phyloP scores from a whole-genome alignment of 2,113 vertebrate genomes.

The Thymallus thymallus region DNA sequence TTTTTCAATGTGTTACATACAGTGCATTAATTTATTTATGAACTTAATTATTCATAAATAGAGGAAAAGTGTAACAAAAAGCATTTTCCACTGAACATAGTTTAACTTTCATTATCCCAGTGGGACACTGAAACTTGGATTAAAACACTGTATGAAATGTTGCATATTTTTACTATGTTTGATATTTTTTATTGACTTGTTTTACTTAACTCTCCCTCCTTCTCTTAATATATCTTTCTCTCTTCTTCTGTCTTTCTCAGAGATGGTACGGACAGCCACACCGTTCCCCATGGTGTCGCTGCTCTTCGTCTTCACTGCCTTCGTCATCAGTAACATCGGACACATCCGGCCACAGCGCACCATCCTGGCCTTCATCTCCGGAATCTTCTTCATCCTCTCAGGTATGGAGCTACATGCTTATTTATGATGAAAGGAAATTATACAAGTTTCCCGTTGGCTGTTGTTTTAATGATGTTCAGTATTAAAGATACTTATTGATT shows the following conservation, averaged over 20 bases:
- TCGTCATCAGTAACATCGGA: conserved; percentile 89
- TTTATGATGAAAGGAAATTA: too few relatives aligned
- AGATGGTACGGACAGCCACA: conserved; percentile 87
- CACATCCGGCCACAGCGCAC: conserved; percentile 89
- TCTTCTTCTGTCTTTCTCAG: conserved; percentile 56
- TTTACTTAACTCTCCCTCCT: too few relatives aligned
- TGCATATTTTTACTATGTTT: too few relatives aligned
- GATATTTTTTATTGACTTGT: too few relatives aligned
- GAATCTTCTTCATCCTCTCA: conserved; percentile 91
- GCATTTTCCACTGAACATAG: too few relatives aligned
- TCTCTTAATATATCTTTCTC: neutral
- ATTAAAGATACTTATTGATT: neutral
- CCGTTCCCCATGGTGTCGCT: conserved; percentile 91
- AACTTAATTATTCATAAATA: too few relatives aligned
- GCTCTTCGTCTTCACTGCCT: conserved; percentile 89
- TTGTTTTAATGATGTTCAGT: neutral
- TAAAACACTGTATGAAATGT: too few relatives aligned
- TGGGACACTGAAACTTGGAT: neutral
- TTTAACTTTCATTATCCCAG: neutral
- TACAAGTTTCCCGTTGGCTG: too few relatives aligned
- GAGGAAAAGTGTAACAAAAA: too few relatives aligned
- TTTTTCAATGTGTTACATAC: too few relatives aligned
- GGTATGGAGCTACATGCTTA: conserved; percentile 65
- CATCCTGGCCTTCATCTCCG: conserved; percentile 88
- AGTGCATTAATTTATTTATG: too few relatives aligned